Percentiles rank a stretch among this genome's conserved stretches.
Conservation (phyloP, 2,888 invertebrate species). For the Mechanitis messenoides region DNA sequence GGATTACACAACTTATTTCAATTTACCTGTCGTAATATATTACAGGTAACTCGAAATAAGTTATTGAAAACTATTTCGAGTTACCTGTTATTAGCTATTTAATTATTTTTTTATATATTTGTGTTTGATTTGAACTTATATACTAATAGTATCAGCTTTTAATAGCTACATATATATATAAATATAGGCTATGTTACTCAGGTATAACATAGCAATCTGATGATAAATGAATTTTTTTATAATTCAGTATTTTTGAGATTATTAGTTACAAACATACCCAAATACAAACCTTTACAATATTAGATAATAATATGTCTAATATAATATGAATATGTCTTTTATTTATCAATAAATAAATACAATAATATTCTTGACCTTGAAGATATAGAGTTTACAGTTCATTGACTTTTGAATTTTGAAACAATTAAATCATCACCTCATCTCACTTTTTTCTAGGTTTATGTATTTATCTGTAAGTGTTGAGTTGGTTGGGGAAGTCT, state of each 20-base stretch:
- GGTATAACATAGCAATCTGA: too few relatives aligned
- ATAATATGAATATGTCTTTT: too few relatives aligned
- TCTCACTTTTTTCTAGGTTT: background rate
- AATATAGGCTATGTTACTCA: too few relatives aligned
- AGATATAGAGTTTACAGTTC: background rate
- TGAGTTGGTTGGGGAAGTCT: constrained; percentile 6
- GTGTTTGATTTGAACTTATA: too few relatives aligned
- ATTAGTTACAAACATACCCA: constrained; percentile 43
- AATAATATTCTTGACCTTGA: background rate
- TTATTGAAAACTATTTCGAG: too few relatives aligned
- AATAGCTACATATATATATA: too few relatives aligned
- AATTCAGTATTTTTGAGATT: constrained; percentile 46
- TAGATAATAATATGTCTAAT: too few relatives aligned
- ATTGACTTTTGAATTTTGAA: background rate
- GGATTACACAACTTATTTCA: background rate
- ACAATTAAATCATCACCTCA: background rate
- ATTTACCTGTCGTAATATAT: background rate
- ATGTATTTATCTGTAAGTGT: background rate
- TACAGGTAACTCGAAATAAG: background rate
- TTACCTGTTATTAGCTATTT: too few relatives aligned
- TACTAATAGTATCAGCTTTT: too few relatives aligned
- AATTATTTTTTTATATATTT: too few relatives aligned
- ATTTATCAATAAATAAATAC: constrained; percentile 1
- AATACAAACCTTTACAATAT: too few relatives aligned
- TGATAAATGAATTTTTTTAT: too few relatives aligned